Percentiles rank a stretch among this genome's conserved stretches.
phyloP scores from a whole-genome alignment of 2,797 vertebrate genomes.

The Sebastes wilsoni region DNA sequence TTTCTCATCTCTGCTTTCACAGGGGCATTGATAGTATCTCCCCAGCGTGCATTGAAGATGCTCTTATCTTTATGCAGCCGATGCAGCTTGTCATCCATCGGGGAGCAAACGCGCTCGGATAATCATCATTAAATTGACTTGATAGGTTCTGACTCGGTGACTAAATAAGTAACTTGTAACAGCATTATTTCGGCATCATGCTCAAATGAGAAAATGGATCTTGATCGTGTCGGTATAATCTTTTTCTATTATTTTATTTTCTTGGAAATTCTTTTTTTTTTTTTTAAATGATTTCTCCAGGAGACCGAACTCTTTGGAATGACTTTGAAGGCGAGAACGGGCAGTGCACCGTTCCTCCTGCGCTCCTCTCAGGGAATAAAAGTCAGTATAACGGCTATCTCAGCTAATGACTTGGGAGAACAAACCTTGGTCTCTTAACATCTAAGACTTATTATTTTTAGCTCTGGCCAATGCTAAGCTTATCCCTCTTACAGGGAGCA shows the following conservation, averaged over 20 bases:
- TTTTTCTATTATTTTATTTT: constrained; percentile 26
- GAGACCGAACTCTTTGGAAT: constrained; percentile 81
- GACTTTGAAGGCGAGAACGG: constrained; percentile 84
- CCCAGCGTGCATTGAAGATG: constrained; percentile 64
- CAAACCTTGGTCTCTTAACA: constrained; percentile 88
- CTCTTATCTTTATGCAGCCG: constrained; percentile 74
- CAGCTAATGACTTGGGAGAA: constrained; percentile 89
- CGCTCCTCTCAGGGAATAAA: constrained; percentile 79
- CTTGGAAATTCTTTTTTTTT: constrained; percentile 44
- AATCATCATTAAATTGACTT: constrained; percentile 73
- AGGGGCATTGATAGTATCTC: constrained; percentile 75
- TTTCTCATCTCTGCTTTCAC: constrained; percentile 75
- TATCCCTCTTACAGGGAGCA: constrained; percentile 84
- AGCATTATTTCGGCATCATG: constrained; percentile 31
- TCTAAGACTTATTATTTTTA: constrained; percentile 90
- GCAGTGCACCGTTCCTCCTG: constrained; percentile 73
- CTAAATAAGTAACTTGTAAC: constrained; percentile 58
- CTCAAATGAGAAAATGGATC: background rate
- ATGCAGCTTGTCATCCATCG: constrained; percentile 76
- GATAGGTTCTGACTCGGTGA: constrained; percentile 65
- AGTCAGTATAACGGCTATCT: constrained; percentile 85
- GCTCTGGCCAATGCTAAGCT: constrained; percentile 84
- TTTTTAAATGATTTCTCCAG: constrained; percentile 3
- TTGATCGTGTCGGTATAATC: background rate
- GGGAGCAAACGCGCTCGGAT: constrained; percentile 59